Percentiles rank a stretch among this genome's conserved stretches.
Evolutionary conservation across 2,797 vertebrate species (phyloP).

Genomic region (Tokudaia muenninki): DNA sequence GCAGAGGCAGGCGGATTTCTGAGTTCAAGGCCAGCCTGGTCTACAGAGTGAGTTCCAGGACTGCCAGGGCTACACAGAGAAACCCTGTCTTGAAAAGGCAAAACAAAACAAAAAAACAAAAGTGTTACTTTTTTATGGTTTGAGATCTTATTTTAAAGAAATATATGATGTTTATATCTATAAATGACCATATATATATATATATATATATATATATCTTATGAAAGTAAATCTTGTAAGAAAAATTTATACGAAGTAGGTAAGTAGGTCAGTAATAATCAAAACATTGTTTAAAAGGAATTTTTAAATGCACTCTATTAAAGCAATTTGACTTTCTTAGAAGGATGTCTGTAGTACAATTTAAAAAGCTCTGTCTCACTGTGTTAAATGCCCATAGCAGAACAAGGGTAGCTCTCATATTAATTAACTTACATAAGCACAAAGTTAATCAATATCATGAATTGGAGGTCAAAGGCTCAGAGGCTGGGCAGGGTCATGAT

Average conservation of each 20-base stretch:
- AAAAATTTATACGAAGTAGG: background rate
- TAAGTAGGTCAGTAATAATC: background rate
- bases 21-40: no score
- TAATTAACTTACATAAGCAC: fast-evolving
- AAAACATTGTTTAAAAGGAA: background rate
- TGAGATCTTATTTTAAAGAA: background rate
- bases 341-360: background rate
- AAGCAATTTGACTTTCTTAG: background rate
- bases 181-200: background rate
- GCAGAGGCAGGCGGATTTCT: no score
- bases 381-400: background rate
- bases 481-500: background rate
- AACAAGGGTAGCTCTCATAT: fast-evolving
- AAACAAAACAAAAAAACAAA: background rate
- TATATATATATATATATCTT: no score
- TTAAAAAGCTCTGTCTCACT: background rate
- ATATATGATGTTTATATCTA: background rate
- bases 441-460: background rate
- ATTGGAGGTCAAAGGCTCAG: background rate
- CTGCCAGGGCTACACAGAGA: no score
- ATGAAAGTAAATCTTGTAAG: background rate
- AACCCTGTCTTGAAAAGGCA: no score
- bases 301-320: background rate
- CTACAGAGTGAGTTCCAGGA: no score
- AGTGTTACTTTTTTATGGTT: background rate